Conservation (phyloP, 2,797 vertebrate genomes). For the Poeciliopsis infans region DNA sequence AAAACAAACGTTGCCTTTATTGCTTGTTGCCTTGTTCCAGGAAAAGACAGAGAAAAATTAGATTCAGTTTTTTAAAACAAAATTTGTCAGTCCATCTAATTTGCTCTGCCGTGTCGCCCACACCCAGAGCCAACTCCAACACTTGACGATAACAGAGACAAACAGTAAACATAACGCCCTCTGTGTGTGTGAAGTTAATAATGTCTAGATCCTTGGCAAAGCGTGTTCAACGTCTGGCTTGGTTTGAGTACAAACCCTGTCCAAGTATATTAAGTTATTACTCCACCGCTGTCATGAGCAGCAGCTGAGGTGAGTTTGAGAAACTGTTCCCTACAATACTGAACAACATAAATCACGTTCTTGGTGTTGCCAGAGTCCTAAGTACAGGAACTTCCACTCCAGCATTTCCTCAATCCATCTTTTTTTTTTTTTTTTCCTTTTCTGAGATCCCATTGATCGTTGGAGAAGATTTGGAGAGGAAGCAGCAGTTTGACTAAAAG, state of each 20-base stretch:
- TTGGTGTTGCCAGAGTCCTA: conserved; percentile 39
- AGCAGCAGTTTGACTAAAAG: background rate
- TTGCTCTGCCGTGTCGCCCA: background rate
- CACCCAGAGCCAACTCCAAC: conserved; percentile 23
- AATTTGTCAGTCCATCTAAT: background rate
- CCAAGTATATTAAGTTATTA: conserved; percentile 56
- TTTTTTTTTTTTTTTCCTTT: background rate
- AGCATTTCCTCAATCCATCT: conserved; percentile 26
- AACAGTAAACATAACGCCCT: conserved; percentile 47
- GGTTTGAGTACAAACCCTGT: conserved; percentile 24
- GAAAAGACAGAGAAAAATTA: background rate
- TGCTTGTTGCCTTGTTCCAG: background rate
- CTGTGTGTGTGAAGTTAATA: background rate
- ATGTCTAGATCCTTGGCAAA: background rate
- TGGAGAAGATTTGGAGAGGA: background rate
- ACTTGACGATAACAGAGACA: conserved; percentile 47
- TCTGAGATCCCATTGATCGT: background rate
- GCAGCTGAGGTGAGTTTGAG: background rate
- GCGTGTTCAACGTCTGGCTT: conserved; percentile 30
- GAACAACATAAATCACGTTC: conserved; percentile 52
- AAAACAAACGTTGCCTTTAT: background rate
- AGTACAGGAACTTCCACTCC: conserved; percentile 33
- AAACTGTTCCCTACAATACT: conserved; percentile 41
- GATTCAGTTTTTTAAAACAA: background rate
- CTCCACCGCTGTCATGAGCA: conserved; percentile 42